Evolutionary conservation across 2,888 invertebrate species (phyloP), one percentile per base, ranked within the genome.

Genomic region (Thecophora atra): DNA sequence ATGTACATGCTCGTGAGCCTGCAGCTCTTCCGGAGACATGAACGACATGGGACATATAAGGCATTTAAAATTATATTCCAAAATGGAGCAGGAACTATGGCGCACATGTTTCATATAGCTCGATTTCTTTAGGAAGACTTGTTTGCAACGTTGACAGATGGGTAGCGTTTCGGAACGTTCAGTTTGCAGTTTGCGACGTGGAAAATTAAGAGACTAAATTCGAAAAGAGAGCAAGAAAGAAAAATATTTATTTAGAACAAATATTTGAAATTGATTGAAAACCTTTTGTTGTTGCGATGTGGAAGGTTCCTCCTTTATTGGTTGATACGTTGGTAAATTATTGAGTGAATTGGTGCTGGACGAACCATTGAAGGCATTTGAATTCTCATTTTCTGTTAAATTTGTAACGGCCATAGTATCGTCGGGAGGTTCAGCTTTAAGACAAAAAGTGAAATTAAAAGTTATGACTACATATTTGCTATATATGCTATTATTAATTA

Each of bases 1-100:
- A 77, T 83, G 83, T 15, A 81, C 76, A 42, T 79, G 79, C 60
- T 83, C 84, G 72, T 83, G 83, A 54, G 75, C 75, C 51, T 81
- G 81, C 72, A 84, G 42, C 42, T 83, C 83, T 69, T 83, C 83
- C 64, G 72, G 76, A 47, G 77, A 80, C 81, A 81, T 82, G 73
- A 83, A 83, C 65, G 83, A 84, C 84, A 83, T 84, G 30, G 84
- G 83, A n/a, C 83, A 83, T 5, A 84, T 79, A 69, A 75, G 79
- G 73, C 83, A 83, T 73, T 83, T 84, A 68, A 81, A 83, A 42
- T 84, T 84, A 67, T 83, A 83, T 75, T 83, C 84, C 58, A 84
- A 79, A n/a, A 83, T 84, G 72, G 67, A 79, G 71, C 83, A 83
- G 60, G 74, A 79, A 73, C 83, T 83, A 51, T 81, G 79, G 30